phyloP scores from a whole-genome alignment of 2,888 invertebrate species.

The Philereme transversata region DNA sequence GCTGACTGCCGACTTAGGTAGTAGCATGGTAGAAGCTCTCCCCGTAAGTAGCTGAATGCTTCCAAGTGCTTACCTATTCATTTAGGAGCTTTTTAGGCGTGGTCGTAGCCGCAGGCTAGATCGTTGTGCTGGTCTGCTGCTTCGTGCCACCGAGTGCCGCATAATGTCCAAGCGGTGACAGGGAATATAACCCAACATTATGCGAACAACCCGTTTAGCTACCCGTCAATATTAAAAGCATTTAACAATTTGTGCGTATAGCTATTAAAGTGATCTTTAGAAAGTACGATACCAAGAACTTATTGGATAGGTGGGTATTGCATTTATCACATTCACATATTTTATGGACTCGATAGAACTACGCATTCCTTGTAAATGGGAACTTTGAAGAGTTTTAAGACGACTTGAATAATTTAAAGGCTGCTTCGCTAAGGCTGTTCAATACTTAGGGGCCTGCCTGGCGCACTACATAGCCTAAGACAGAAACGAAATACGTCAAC shows the following conservation, averaged over 20 bases:
- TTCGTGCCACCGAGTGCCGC: no score
- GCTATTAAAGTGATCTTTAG: slow-evolving; percentile 22
- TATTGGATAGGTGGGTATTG: slow-evolving; percentile 12
- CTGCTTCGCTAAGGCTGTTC: slow-evolving; percentile 2
- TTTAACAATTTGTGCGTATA: neutral
- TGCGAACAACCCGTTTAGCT: neutral
- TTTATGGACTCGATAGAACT: slow-evolving; percentile 13
- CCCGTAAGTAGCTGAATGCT: no score
- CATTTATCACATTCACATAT: slow-evolving; percentile 23
- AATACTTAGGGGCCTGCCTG: neutral
- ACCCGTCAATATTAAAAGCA: slow-evolving; percentile 1
- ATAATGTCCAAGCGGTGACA: neutral
- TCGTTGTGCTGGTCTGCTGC: no score
- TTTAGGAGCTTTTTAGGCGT: slow-evolving; percentile 1
- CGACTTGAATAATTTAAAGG: slow-evolving; percentile 17
- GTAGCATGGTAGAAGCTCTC: neutral
- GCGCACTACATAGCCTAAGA: no score
- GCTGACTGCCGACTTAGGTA: slow-evolving; percentile 6
- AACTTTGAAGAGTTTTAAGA: slow-evolving; percentile 3
- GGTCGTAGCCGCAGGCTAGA: slow-evolving; percentile 6
- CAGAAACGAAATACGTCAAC: no score
- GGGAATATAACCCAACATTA: slow-evolving; percentile 13
- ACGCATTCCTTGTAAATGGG: slow-evolving; percentile 11
- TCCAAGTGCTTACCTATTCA: neutral
- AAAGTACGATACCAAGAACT: slow-evolving; percentile 22